Conservation (phyloP, 1,140 invertebrate genomes). For the Caenorhabditis remanei region DNA sequence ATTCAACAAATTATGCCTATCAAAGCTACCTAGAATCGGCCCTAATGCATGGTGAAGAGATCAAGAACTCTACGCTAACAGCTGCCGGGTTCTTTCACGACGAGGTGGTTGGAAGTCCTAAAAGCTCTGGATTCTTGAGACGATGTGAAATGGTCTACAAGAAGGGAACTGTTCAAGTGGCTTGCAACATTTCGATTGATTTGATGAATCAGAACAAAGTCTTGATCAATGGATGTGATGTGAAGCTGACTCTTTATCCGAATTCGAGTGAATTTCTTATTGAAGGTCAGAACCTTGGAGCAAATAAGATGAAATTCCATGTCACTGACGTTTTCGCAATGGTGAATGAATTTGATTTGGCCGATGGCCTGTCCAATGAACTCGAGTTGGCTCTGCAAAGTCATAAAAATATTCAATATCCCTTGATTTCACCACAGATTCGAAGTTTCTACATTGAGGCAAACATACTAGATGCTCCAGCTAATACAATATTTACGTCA, state of each 20-base stretch:
- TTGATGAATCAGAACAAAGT: background rate
- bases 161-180: background rate
- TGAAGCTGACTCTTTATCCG: background rate
- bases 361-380: background rate
- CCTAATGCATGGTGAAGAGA: background rate
- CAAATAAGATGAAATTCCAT: background rate
- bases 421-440: background rate
- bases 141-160: background rate
- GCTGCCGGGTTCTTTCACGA: background rate
- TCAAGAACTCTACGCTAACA: background rate
- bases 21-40: background rate
- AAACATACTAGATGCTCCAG: background rate
- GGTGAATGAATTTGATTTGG: background rate
- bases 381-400: background rate
- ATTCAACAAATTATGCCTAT: background rate
- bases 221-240: background rate
- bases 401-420: conserved; percentile 5
- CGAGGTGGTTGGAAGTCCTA: background rate
- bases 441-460: background rate
- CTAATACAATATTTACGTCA: background rate
- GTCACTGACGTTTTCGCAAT: background rate
- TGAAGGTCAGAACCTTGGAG: background rate
- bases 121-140: background rate
- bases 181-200: background rate
- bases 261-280: background rate